Conservation (phyloP, 2,797 vertebrate genomes). For the Petrocephalus schoutedeni region DNA sequence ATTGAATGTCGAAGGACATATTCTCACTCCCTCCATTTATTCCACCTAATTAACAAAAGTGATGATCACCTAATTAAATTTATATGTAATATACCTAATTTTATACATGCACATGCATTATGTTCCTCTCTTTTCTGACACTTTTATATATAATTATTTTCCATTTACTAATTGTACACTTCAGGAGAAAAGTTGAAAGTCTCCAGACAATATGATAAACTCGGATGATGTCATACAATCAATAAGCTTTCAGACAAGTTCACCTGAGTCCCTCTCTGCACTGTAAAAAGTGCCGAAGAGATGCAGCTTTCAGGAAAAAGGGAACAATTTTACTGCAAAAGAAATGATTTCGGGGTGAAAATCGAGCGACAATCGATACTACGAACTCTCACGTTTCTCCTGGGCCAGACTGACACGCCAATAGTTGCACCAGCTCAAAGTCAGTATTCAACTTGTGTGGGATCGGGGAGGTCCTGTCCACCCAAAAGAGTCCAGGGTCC, state of each 20-base stretch:
- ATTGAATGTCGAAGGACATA: neutral
- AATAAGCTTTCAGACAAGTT: neutral
- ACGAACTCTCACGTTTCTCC: neutral
- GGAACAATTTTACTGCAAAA: neutral
- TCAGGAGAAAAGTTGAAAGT: neutral
- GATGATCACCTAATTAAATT: neutral
- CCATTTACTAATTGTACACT: neutral
- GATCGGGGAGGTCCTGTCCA: neutral
- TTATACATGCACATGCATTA: neutral
- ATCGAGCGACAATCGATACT: neutral
- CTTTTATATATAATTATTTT: neutral
- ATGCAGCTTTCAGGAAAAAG: neutral
- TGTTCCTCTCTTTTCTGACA: neutral
- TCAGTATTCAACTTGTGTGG: neutral
- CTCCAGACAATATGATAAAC: neutral
- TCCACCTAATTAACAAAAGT: neutral
- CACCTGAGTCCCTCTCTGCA: neutral
- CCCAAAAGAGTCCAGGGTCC: neutral
- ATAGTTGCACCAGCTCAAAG: neutral
- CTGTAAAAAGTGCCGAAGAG: neutral
- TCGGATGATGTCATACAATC: neutral
- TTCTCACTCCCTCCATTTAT: neutral
- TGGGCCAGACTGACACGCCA: neutral
- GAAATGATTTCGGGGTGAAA: neutral
- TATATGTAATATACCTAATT: neutral